A percentile compares a stretch with the other conserved stretches of the same genome.
These are phyloP conservation scores for Sorex araneus DNA, from an alignment of 2,113 vertebrate species.

Conservation along the genomic window DNA sequence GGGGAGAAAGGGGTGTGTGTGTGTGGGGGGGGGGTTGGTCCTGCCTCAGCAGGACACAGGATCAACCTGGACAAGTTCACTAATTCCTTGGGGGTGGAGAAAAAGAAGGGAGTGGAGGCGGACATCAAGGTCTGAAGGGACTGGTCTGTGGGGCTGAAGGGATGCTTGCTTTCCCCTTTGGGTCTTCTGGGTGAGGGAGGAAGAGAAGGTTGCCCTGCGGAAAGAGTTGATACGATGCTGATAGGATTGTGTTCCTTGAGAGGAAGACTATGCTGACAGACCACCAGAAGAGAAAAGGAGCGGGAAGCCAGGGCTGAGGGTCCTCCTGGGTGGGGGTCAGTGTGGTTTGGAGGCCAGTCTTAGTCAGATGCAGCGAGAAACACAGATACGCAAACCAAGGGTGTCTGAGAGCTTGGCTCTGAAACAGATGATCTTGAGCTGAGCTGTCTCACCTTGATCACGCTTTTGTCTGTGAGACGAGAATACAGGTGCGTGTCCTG, in stretches of 20 bases:
- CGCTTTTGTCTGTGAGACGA: too few relatives aligned
- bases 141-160: background rate
- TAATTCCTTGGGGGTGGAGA: background rate
- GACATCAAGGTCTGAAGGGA: background rate
- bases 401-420: background rate
- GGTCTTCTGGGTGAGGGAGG: background rate
- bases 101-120: too few relatives aligned
- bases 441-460: too few relatives aligned
- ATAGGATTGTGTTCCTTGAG: background rate
- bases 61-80: background rate
- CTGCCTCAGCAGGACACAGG: too few relatives aligned
- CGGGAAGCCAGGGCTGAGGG: background rate
- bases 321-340: background rate
- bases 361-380: background rate
- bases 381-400: background rate
- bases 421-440: fast-evolving
- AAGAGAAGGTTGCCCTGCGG: background rate
- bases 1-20: too few relatives aligned
- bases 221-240: background rate
- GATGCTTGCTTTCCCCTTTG: background rate
- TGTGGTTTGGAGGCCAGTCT: background rate
- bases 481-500: background rate
- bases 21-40: too few relatives aligned
- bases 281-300: background rate
- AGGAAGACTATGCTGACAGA: background rate